A percentile compares a stretch with the other conserved stretches of the same genome.
Conservation (phyloP, 2,797 vertebrate species). For the Rhynchonycteris naso region DNA sequence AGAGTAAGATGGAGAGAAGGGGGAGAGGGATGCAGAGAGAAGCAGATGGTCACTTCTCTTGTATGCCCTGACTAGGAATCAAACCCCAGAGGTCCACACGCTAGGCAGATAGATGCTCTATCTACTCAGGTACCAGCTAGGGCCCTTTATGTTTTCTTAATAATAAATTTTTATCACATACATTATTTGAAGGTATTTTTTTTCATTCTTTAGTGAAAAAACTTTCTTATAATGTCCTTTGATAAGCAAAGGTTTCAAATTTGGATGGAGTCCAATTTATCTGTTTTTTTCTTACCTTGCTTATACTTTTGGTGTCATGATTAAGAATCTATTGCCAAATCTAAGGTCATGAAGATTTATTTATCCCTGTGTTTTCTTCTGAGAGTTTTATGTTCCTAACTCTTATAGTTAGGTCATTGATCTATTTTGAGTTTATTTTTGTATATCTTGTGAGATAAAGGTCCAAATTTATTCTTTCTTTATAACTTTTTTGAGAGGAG, state of each 20-base stretch:
- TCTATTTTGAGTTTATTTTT: slow-evolving; percentile 47
- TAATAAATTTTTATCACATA: not conserved
- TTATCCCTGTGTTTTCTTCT: not conserved
- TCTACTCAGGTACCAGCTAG: no score
- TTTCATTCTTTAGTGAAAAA: not conserved
- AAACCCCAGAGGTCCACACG: no score
- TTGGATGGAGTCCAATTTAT: not conserved
- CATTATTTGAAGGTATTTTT: not conserved
- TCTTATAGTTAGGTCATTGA: not conserved
- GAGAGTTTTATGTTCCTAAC: not conserved
- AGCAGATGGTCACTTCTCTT: no score
- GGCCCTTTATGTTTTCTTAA: not conserved
- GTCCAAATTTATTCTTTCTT: not conserved
- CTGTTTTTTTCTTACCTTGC: not conserved
- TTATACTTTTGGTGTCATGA: not conserved
- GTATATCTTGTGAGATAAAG: not conserved
- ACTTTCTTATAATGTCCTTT: slow-evolving; percentile 18
- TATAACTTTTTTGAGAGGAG: no score
- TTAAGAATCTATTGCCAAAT: not conserved
- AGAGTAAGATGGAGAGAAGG: no score
- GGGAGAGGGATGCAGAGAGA: no score
- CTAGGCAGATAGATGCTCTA: no score
- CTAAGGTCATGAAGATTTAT: not conserved
- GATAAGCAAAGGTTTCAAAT: not conserved
- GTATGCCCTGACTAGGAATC: no score